Base-by-base conservation (phyloP, 2,797 vertebrate species). In the Myripristis murdjan region DNA sequence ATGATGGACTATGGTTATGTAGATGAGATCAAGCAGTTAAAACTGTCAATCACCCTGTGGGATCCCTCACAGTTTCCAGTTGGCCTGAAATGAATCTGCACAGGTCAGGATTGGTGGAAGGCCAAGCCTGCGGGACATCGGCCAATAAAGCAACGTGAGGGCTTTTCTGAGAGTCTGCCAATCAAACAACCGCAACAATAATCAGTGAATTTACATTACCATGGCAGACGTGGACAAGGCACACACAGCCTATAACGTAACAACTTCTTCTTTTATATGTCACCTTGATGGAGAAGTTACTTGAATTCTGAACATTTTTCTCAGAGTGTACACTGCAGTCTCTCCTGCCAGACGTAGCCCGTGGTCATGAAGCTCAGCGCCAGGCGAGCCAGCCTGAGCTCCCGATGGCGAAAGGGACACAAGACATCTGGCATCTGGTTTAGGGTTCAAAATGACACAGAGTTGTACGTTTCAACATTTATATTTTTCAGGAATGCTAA, bases 71-170 rank as follows among this genome's bases (percentile, higher is more conserved):
- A 92, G 92, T 73, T 88, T 96, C 97, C 97, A 98, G 91, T 99
- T 98, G 26, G 94, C 90, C 84, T 97, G 85, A 67, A 97, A 94
- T 8, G 93, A 83, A 60, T 97, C 97, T 0, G 94, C 85, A 0
- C 97, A 96, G 31, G 92, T 94, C 82, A 98, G 91, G 78, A 98
- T 96, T 8, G 95, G 94, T 0, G 96, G 97, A 18, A 98, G 89
- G 6, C 95, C 96, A 0, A 98, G 87, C 14, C 58, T 89, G 56
- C 81, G 83, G 0, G 97, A 98, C 3, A 98, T 73, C 28, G 94
- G 86, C 70, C 94, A 96, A 60, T 86, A 94, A 0, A 96, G 97
- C 24, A 95, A 23, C 0, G 97, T 96, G 0, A 98, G 89, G 6
- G 88, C 79, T 83, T 89, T 85, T 6, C 89, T 88, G 4, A 91